Conservation (phyloP, 2,888 invertebrate species). For the Machimus atricapillus region DNA sequence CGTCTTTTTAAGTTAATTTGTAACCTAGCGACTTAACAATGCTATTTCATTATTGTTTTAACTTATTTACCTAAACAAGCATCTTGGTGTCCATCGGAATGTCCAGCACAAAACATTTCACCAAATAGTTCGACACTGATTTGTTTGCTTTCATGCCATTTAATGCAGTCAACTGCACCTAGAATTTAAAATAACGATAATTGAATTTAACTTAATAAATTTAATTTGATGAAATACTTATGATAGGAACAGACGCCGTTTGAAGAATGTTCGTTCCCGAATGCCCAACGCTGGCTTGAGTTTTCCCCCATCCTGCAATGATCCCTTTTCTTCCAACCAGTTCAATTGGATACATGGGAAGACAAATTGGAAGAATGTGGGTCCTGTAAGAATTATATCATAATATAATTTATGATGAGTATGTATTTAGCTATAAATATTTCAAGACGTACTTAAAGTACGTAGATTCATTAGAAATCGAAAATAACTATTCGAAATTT, state of each 20-base stretch:
- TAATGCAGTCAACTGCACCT: slow-evolving; percentile 77
- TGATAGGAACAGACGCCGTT: slow-evolving; percentile 81
- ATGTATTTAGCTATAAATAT: too few species aligned
- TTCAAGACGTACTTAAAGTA: too few species aligned
- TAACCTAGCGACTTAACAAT: too few species aligned
- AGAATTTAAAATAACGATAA: slow-evolving; percentile 47
- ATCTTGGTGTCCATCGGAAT: slow-evolving; percentile 81
- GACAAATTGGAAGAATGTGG: slow-evolving; percentile 81
- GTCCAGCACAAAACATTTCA: slow-evolving; percentile 87
- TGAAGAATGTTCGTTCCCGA: slow-evolving; percentile 82
- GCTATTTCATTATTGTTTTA: neutral
- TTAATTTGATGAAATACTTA: slow-evolving; percentile 63
- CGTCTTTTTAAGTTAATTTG: too few species aligned
- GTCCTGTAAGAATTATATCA: slow-evolving; percentile 56
- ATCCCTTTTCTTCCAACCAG: slow-evolving; percentile 68
- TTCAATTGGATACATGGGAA: slow-evolving; percentile 67
- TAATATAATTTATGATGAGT: neutral
- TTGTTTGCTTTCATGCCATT: slow-evolving; percentile 82
- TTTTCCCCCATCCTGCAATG: slow-evolving; percentile 87
- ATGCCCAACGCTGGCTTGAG: slow-evolving; percentile 74
- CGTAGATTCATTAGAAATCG: too few species aligned
- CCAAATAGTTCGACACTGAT: slow-evolving; percentile 77
- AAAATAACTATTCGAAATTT: too few species aligned
- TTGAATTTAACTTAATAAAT: neutral
- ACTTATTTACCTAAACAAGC: slow-evolving; percentile 72